Percentiles rank a stretch among this genome's conserved stretches.
Evolutionary conservation across 2,113 vertebrate species (phyloP).

Genomic region (Lucifuga dentata): DNA sequence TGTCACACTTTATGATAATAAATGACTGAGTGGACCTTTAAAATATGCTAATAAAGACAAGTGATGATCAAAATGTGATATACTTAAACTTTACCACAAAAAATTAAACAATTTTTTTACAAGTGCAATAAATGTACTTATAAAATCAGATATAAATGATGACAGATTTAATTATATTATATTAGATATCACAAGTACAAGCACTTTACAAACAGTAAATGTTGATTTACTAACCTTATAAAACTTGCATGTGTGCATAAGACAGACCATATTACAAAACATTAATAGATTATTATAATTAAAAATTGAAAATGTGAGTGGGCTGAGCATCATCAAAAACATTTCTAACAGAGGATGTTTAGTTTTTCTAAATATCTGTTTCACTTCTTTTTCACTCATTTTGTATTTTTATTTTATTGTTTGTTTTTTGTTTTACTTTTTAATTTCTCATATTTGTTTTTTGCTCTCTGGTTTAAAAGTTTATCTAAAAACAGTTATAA

Average conservation of each 20-base stretch:
- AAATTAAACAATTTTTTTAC: constrained; percentile 5
- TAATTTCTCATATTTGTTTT: not conserved
- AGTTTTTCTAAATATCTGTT: constrained; percentile 30
- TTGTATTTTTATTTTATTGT: not conserved
- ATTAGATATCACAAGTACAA: constrained; percentile 35
- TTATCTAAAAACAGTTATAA: constrained; percentile 1
- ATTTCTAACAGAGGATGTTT: constrained; percentile 4
- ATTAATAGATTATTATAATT: not conserved
- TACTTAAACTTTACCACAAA: not conserved
- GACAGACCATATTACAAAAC: constrained; percentile 10
- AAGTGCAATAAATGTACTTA: constrained; percentile 9
- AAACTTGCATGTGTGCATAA: constrained; percentile 39
- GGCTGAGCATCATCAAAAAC: constrained; percentile 7
- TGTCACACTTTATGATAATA: not conserved
- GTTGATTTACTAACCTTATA: constrained; percentile 47
- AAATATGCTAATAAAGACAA: constrained; percentile 2
- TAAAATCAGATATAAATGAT: constrained; percentile 23
- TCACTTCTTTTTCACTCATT: constrained; percentile 9
- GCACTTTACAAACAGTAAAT: constrained; percentile 70
- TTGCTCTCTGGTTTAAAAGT: constrained; percentile 2
- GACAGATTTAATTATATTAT: constrained; percentile 22
- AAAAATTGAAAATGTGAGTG: not conserved
- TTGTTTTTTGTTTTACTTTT: not conserved
- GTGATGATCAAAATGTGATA: not conserved
- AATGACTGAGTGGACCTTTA: constrained; percentile 36